Base-by-base conservation (phyloP, 2,113 vertebrate genomes). In the Equus przewalskii region DNA sequence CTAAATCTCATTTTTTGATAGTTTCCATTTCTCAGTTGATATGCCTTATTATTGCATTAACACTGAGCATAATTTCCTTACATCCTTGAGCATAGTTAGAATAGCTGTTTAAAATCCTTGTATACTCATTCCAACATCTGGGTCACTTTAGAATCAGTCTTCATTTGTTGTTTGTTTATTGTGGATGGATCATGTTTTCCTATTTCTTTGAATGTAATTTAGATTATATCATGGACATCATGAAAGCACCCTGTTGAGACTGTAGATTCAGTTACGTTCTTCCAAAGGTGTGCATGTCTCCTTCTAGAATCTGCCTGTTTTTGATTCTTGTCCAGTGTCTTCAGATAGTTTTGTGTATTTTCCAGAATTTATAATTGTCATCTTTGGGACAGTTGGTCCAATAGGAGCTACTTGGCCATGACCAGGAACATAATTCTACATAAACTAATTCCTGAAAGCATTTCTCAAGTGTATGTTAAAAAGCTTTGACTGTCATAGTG, bases 141-240 rank as follows among this genome's bases (percentile, higher is more conserved):
- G 18, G 6, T 44, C 49, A 95, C 24, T 69, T 88, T 33, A 67
- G 6, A 60, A 87, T 82, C 28, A 44, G 7, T 65, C 78, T 93
- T 69, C 36, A 75, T 81, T 95, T n/a, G 8, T 82, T 90, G 5
- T 26, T 22, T 81, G 26, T 81, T 89, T 46, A 84, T 76, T 91
- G 41, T 80, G 28, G 76, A 54, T 76, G 44, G 9, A 76, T 76
- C 4, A 56, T 62, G 16, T n/a, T 60, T 91, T 85, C 16, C 10
- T 94, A n/a, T 72, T 91, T 85, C 9, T 88, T 28, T 84, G 54
- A 41, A 85, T 76, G 15, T 76, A 64, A 58, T 75, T 92, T 93
- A 2, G 6, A 60, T 41, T 80, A 51, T 67, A 49, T 41, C n/a
- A 22, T 60, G 5, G 73, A 36, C 3, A 72, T 54, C 19, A 69